Evolutionary conservation across 1,140 invertebrate genomes (phyloP), one percentile per base, ranked within the genome.

Genomic region (Dufourea novaeangliae): DNA sequence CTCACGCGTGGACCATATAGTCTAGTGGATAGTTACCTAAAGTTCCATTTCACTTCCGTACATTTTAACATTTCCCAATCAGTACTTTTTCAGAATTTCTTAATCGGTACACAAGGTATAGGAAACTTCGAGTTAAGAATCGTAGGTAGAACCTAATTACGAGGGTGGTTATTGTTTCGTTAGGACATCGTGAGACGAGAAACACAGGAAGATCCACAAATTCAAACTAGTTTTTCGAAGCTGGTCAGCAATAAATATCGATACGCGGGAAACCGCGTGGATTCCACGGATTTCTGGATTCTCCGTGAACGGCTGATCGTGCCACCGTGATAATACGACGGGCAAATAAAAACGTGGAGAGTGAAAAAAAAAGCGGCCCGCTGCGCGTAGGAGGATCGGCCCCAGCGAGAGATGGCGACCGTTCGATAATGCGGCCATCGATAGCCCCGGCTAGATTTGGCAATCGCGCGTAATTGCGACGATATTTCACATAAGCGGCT

Each of bases 401-500:
- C 78, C 72, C 77, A 80, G 80, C 50, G 62, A 39, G 66, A 67
- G 59, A 44, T 56, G 73, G 56, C n/a, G 63, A 66, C 54, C 79
- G 77, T 68, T 83, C 75, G 84, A 88, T 87, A 88, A 88, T 87
- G 76, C 78, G 83, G 70, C 76, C 74, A 86, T 86, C 86, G 86
- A 87, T 87, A 83, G n/a, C 68, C 66, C 57, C 70, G 72, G 77
- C 79, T 87, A 84, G 82, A 88, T 89, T 89, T 86, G 83, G 87
- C 81, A 87, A 88, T 88, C 79, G 85, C 52, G 50, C 82, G 82
- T 89, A 88, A 88, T 89, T 89, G 86, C 84, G 66, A 50, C 87
- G 77, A 89, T 89, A 89, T 87, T 85, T 89, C 86, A 88, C 82
- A 83, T 86, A 85, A 87, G 83, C 87, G 86, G 86, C 75, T 89